Conservation (phyloP, 2,797 vertebrate species). For the Sciaenops ocellatus region DNA sequence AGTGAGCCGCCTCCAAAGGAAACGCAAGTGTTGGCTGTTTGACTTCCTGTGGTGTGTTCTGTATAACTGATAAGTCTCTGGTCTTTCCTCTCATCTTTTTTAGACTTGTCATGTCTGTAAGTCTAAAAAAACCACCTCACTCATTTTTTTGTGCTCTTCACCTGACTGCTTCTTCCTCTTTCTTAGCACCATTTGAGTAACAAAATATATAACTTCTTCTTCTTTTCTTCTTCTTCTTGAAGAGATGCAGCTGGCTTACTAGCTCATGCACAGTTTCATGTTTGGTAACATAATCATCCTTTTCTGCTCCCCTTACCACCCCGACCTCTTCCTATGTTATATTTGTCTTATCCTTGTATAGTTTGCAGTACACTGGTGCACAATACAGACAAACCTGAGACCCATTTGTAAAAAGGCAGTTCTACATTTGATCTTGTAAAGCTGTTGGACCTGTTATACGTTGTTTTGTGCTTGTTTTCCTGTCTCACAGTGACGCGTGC, state of each 20-base stretch:
- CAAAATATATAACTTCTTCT: constrained; percentile 1
- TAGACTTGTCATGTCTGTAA: not conserved
- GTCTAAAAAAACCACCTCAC: not conserved
- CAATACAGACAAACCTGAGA: too few relatives aligned
- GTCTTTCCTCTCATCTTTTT: not conserved
- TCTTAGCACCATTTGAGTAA: not conserved
- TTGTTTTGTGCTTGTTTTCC: too few relatives aligned
- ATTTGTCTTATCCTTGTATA: not conserved
- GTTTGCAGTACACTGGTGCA: too few relatives aligned
- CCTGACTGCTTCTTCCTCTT: constrained; percentile 1
- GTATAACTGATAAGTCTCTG: constrained; percentile 20
- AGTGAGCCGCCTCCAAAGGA: constrained; percentile 52
- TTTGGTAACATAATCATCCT: not conserved
- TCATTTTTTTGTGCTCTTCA: constrained; percentile 10
- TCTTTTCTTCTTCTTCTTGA: constrained; percentile 12
- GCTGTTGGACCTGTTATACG: too few relatives aligned
- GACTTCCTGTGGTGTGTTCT: constrained; percentile 51
- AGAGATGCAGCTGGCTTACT: not conserved
- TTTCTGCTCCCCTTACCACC: not conserved
- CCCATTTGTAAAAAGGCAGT: too few relatives aligned
- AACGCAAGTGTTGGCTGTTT: constrained; percentile 25
- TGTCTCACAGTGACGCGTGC: not conserved
- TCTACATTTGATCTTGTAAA: too few relatives aligned
- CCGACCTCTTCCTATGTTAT: not conserved
- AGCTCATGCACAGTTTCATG: not conserved